Base-by-base conservation (phyloP, 2,797 vertebrate species). In the Pangasius krempfi region DNA sequence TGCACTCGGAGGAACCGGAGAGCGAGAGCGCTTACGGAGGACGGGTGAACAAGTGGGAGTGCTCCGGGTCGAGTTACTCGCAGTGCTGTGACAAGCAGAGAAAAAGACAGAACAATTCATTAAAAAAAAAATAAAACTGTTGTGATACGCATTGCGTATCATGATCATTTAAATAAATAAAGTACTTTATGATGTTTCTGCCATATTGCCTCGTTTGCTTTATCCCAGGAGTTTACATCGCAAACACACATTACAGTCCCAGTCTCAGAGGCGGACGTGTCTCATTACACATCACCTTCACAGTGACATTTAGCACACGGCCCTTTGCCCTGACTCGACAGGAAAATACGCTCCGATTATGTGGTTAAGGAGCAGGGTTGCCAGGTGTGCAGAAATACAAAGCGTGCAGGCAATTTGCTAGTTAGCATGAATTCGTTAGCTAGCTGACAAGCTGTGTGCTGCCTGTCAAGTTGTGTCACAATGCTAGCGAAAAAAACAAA, bases 1-100 rank as follows among this genome's bases (percentile, higher is more conserved):
- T 1, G 94, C 94, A 93, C 95, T 96, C 88, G 97, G 56, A 94
- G 96, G 30, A 0, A 97, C 96, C 1, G 97, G 97, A 5, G 97
- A 97, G 90, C 96, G 96, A 25, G 97, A 97, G 88, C 97, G 96
- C 92, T 97, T 97, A 92, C 96, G 97, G 92, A 98, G 97, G 95
- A 97, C 96, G 1, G 97, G 97, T 70, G 97, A 98, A 95, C 97
- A 97, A 94, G 97, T 96, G 2, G 97, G 97, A 0, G 97, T 97
- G 96, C 97, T 98, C 95, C 96, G 96, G 95, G 97, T 97, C 56
- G 97, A 97, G 95, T 97, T 97, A 96, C 97, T 97, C 96, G 97
- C 97, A 92, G 97, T 97, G 94, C 97, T 98, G 94, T 20, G 80
- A 88, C 85, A 27, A 56, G 86, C 73, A 87, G 86, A 79, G 13